These are phyloP conservation scores for Ctenosaura bakeri DNA, from an alignment of 2,797 vertebrate genomes.

Conservation along the genomic window DNA sequence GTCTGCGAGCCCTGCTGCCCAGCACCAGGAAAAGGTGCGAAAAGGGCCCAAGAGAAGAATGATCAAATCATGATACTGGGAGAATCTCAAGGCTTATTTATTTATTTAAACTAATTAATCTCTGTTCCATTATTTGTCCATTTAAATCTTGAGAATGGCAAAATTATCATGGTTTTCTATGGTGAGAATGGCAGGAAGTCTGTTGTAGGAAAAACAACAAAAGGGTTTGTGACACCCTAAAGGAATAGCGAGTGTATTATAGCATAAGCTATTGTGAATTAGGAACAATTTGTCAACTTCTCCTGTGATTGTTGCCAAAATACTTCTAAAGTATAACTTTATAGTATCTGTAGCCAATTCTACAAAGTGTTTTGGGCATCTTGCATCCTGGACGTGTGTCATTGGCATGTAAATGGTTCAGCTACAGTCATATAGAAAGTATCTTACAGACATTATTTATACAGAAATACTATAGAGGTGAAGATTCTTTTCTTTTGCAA, in stretches of 20 bases:
- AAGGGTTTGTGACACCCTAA: not conserved
- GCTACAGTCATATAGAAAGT: not conserved
- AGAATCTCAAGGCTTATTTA: not conserved
- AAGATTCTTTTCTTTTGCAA: not conserved
- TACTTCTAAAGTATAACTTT: not conserved
- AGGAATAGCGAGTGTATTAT: not conserved
- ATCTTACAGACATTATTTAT: not conserved
- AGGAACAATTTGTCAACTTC: not conserved
- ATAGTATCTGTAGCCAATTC: too few relatives aligned
- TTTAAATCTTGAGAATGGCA: not conserved
- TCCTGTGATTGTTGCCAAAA: not conserved
- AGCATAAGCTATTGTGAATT: too few relatives aligned
- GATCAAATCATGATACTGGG: not conserved
- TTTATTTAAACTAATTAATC: not conserved
- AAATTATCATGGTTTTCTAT: not conserved
- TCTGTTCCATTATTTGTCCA: not conserved
- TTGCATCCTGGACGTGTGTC: not conserved
- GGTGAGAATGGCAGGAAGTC: not conserved
- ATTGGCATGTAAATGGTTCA: not conserved
- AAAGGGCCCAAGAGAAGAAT: not conserved
- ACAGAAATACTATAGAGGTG: too few relatives aligned
- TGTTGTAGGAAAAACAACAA: not conserved
- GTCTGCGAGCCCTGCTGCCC: too few relatives aligned
- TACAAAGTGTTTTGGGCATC: too few relatives aligned
- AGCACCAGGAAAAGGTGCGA: too few relatives aligned